A percentile compares a stretch with the other conserved stretches of the same genome.
phyloP scores from a whole-genome alignment of 1,140 invertebrate species.

The Drosophila sp. region DNA sequence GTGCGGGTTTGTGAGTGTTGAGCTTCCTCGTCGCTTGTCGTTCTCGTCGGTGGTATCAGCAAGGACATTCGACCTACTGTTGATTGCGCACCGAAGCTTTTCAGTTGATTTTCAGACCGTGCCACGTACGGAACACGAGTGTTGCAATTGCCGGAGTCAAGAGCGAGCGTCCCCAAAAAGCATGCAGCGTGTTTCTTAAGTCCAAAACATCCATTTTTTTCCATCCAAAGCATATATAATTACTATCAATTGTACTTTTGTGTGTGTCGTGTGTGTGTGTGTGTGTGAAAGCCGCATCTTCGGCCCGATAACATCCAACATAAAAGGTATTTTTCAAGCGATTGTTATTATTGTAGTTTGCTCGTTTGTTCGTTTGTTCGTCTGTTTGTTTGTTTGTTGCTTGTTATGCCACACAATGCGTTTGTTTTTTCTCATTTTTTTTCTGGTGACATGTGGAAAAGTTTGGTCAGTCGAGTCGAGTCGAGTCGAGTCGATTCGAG shows the following conservation, averaged over 20 bases:
- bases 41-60: slow-evolving; percentile 66
- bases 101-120: slow-evolving; percentile 82
- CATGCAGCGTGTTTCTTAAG: slow-evolving; percentile 39
- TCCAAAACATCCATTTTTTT: slow-evolving; percentile 3
- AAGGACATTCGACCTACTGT: slow-evolving; percentile 82
- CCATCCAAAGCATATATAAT: slow-evolving; percentile 4
- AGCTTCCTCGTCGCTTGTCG: slow-evolving; percentile 42
- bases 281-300: slow-evolving; percentile 1
- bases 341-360: slow-evolving; percentile 8
- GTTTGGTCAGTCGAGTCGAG: slow-evolving; percentile 10
- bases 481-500: background rate
- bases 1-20: slow-evolving; percentile 18
- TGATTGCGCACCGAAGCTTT: slow-evolving; percentile 77
- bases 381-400: background rate
- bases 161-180: slow-evolving; percentile 31
- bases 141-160: slow-evolving; percentile 35
- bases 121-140: slow-evolving; percentile 70
- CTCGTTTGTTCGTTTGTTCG: background rate
- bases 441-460: slow-evolving; percentile 31
- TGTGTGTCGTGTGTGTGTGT: slow-evolving; percentile 3
- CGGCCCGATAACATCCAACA: slow-evolving; percentile 1
- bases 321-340: slow-evolving; percentile 29
- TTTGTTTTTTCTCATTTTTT: slow-evolving; percentile 7
- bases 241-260: slow-evolving; percentile 14
- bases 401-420: slow-evolving; percentile 10